Evolutionary conservation across 2,113 vertebrate species (phyloP).

Genomic region (Syrmaticus mikado): DNA sequence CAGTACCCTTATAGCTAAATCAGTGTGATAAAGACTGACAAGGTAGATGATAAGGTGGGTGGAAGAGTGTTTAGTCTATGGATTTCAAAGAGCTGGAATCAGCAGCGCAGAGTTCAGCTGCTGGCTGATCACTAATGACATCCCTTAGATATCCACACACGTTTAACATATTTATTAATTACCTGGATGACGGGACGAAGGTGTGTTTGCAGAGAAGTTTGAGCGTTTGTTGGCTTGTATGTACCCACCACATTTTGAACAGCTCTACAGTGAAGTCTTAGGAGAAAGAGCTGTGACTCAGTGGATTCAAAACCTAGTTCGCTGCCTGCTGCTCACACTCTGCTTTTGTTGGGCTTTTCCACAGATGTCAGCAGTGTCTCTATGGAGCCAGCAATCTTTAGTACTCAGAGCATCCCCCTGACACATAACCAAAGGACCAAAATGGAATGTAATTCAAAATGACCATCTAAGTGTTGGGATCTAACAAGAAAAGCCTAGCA

Average conservation of each 20-base stretch:
- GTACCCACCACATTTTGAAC: background rate
- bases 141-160: background rate
- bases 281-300: background rate
- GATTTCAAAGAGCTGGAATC: background rate
- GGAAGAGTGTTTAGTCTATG: background rate
- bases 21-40: background rate
- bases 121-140: fast-evolving
- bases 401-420: background rate
- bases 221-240: background rate
- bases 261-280: background rate
- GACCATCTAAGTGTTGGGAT: background rate
- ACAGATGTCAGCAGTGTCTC: background rate
- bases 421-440: background rate
- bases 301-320: background rate
- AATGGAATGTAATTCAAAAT: background rate
- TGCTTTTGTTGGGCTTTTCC: background rate
- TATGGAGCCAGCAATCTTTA: background rate
- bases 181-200: background rate
- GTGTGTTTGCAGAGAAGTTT: background rate
- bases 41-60: background rate
- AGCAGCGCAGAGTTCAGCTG: background rate
- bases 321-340: background rate
- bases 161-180: background rate
- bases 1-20: background rate
- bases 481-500: background rate